phyloP scores from a whole-genome alignment of 2,888 invertebrate species.

The Antheraea assamensis region DNA sequence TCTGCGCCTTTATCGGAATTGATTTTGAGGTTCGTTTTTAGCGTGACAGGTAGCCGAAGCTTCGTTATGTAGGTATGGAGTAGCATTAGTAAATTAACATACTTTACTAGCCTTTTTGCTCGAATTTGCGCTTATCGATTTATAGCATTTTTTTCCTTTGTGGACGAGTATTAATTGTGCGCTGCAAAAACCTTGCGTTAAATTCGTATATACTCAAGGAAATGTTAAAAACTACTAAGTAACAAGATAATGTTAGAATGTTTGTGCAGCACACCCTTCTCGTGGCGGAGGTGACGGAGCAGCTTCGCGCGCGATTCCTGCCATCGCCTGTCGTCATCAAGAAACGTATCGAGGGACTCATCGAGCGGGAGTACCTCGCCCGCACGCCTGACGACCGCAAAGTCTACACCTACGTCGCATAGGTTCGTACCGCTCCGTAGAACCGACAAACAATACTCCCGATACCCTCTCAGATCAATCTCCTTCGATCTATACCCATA shows the following conservation, averaged over 20 bases:
- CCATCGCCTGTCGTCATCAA: constrained; percentile 99
- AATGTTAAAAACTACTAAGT: no score
- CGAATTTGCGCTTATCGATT: no score
- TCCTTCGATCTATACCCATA: not conserved
- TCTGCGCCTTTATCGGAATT: no score
- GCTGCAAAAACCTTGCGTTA: no score
- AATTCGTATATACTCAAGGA: no score
- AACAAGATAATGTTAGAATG: not conserved
- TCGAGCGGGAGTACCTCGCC: constrained; percentile 99
- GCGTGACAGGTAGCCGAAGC: no score
- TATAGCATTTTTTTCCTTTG: no score
- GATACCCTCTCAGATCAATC: not conserved
- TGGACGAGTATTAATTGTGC: no score
- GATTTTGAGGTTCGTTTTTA: no score
- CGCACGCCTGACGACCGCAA: constrained; percentile 98
- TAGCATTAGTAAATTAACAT: no score
- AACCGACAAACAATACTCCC: not conserved
- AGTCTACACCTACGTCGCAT: constrained; percentile 98
- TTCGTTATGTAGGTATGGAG: no score
- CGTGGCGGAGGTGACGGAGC: constrained; percentile 98
- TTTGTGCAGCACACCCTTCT: constrained; percentile 91
- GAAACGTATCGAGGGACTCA: constrained; percentile 99
- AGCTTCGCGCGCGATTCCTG: constrained; percentile 97
- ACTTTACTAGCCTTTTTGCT: no score
- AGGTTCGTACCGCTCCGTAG: constrained; percentile 57